phyloP scores from a whole-genome alignment of 2,888 invertebrate genomes.

The Cryptophagus acutangulus region DNA sequence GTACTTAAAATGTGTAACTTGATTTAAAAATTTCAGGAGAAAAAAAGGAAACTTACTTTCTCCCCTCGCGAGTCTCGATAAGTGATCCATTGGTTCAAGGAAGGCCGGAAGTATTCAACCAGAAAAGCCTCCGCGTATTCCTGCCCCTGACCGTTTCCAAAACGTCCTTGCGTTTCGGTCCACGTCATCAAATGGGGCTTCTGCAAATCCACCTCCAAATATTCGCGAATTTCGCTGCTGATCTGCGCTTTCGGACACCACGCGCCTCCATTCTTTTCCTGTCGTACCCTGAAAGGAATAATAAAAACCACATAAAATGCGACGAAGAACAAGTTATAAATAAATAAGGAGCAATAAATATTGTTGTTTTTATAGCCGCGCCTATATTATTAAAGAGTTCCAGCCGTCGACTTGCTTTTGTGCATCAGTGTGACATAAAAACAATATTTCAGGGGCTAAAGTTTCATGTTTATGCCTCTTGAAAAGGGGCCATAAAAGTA shows the following conservation, averaged over 20 bases:
- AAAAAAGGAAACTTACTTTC: slow-evolving; percentile 55
- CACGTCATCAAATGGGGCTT: slow-evolving; percentile 73
- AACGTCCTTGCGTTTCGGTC: slow-evolving; percentile 86
- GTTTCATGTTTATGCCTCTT: too few species aligned
- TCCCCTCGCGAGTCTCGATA: slow-evolving; percentile 75
- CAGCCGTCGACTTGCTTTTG: too few species aligned
- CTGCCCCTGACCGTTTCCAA: slow-evolving; percentile 85
- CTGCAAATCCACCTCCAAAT: slow-evolving; percentile 73
- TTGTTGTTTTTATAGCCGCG: too few species aligned
- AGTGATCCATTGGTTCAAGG: slow-evolving; percentile 66
- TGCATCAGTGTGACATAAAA: too few species aligned
- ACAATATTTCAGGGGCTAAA: too few species aligned
- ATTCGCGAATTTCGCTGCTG: slow-evolving; percentile 71
- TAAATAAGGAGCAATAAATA: too few species aligned
- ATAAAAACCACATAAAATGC: too few species aligned
- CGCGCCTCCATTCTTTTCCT: slow-evolving; percentile 83
- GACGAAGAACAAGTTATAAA: too few species aligned
- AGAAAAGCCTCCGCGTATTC: slow-evolving; percentile 82
- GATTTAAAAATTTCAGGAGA: not conserved
- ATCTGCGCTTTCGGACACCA: slow-evolving; percentile 88
- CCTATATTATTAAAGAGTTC: too few species aligned
- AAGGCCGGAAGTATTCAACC: slow-evolving; percentile 73
- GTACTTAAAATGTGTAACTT: slow-evolving; percentile 16
- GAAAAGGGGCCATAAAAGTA: too few species aligned
- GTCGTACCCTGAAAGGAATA: slow-evolving; percentile 68